Evolutionary conservation across 2,888 invertebrate genomes (phyloP), one percentile per base, ranked within the genome.

Genomic region (Sesia apiformis): DNA sequence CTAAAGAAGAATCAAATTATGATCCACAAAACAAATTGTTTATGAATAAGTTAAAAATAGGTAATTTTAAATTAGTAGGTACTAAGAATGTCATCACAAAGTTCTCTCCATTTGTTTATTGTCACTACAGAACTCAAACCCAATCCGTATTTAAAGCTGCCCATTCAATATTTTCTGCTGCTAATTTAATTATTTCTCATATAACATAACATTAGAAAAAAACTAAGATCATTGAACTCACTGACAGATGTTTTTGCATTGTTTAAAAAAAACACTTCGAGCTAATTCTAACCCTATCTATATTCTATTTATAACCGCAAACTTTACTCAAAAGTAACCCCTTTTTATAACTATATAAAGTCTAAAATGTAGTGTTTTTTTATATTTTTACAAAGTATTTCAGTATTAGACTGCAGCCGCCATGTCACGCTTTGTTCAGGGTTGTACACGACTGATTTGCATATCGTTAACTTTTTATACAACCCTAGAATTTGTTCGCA

Each of bases 381-480:
- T 43, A 4, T 46, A n/a, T 8, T 8, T n/a, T 46, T 46, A 46
- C 46, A 46, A 46, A 8, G 46, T 46, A 46, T n/a, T 46, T 46
- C 46, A 46, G 46, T 23, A 4, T 46, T 46, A 8, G 8, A 46
- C 23, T 46, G 56, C 56, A 59, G 52, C 61, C 59, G 59, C 57
- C 60, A 57, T 56, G 57, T 56, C 49, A 58, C 39, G 53, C 58
- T 57, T 61, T 61, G 60, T 62, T 57, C 55, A 54, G 57, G 60
- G 43, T 50, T 58, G 58, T 53, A 60, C 56, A 56, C 52, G 49
- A 43, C 58, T 57, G 57, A 64, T 64, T 64, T 64, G 58, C 64
- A 64, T 64, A 58, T 61, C 55, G 59, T 60, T 63, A 65, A 62
- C 61, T 64, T 61, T 55, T 60, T 61, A 53, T 58, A 54, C 55